Evolutionary conservation across 2,888 invertebrate species (phyloP), one percentile per base, ranked within the genome.

Genomic region (Dione juno): DNA sequence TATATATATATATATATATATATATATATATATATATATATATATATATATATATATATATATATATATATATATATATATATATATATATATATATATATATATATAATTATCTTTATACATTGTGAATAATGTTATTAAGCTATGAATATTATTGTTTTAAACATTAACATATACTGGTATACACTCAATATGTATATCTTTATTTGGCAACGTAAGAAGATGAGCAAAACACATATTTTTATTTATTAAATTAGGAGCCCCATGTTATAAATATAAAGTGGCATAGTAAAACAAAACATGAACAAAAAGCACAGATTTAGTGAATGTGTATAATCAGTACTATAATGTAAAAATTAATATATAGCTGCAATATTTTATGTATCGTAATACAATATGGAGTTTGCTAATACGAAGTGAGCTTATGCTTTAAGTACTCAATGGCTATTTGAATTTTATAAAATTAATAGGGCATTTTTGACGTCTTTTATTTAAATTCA

Each of bases 221-320:
- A 28, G 50, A 50, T 19, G 48, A 16, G 13, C 13, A n/a, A 40
- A 0, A 40, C 16, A 58, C 6, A 35, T 7, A 9, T 19, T 9
- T 37, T 13, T 11, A 35, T 50, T 19, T 64, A 50, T 48, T 37
- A 66, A 68, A 74, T 68, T 75, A 75, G 72, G 74, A 75, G 74
- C 74, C 75, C 77, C 74, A 69, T 70, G 71, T 72, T 58, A 68
- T 74, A 75, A 54, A 75, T 76, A 75, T 72, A 74, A 71, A 71
- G 50, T 70, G 69, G 75, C 74, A 65, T 21, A 66, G 54, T 61
- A 52, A 58, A 67, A 74, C 69, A 72, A 53, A 43, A 68, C 13
- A 61, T 70, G 40, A 65, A 70, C 61, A 67, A 67, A 50, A 75
- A 76, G 76, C 76, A 72, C 72, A 67, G 57, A 63, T 71, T 75